These are phyloP conservation scores for Apeltes quadracus DNA, from an alignment of 2,113 vertebrate species.

Conservation along the genomic window DNA sequence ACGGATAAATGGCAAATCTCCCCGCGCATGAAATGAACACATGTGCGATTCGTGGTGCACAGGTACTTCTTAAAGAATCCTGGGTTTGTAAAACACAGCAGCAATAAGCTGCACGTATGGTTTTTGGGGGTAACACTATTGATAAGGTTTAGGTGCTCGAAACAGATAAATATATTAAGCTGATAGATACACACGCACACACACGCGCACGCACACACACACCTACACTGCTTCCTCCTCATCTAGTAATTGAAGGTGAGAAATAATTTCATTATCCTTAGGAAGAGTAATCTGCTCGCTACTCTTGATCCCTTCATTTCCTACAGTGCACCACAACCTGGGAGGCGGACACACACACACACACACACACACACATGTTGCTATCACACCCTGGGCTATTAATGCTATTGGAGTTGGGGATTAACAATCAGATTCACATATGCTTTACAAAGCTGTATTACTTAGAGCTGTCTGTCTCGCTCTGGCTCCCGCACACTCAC, in stretches of 20 bases:
- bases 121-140: constrained; percentile 37
- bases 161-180: constrained; percentile 45
- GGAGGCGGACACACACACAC: constrained; percentile 50
- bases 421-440: constrained; percentile 78
- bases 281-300: constrained; percentile 79
- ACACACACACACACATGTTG: constrained; percentile 43
- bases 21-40: not conserved
- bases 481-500: constrained; percentile 17
- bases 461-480: constrained; percentile 50
- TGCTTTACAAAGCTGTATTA: constrained; percentile 77
- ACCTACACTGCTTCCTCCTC: constrained; percentile 58
- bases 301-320: constrained; percentile 82
- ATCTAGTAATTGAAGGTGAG: constrained; percentile 85
- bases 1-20: not conserved
- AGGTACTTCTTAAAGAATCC: not conserved
- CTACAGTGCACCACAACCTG: constrained; percentile 79
- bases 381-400: constrained; percentile 73
- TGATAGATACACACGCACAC: constrained; percentile 8
- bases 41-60: not conserved
- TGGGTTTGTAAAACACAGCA: not conserved
- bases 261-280: constrained; percentile 84
- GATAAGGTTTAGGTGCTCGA: constrained; percentile 35
- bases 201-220: constrained; percentile 41
- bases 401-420: constrained; percentile 76
- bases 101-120: constrained; percentile 28